Percentiles rank a stretch among this genome's conserved stretches.
Conservation (phyloP, 2,797 vertebrate genomes). For the Phylloscopus collybita region DNA sequence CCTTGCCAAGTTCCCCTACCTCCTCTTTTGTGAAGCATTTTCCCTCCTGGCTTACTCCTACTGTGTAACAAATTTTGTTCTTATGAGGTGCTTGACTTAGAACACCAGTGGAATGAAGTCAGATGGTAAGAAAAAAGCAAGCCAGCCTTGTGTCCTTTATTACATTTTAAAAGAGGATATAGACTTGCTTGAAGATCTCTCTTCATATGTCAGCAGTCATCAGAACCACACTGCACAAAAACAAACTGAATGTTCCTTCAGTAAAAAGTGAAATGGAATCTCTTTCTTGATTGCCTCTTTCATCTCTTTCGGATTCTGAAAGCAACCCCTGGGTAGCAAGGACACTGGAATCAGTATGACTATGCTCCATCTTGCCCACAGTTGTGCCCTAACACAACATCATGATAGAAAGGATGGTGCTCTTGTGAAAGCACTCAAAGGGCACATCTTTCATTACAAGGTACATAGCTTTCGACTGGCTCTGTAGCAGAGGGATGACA, state of each 20-base stretch:
- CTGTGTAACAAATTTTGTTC: background rate
- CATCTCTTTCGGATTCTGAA: constrained; percentile 26
- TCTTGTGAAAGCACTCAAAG: constrained; percentile 40
- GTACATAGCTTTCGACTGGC: background rate
- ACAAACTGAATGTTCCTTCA: constrained; percentile 6
- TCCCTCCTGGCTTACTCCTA: constrained; percentile 10
- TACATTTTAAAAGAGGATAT: background rate
- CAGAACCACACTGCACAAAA: constrained; percentile 33
- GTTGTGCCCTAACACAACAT: background rate
- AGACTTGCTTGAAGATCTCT: constrained; percentile 25
- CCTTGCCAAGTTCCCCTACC: constrained; percentile 35
- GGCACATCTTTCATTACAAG: constrained; percentile 40
- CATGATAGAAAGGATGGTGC: background rate
- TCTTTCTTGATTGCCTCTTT: constrained; percentile 60
- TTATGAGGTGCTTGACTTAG: background rate
- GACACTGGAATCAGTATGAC: background rate
- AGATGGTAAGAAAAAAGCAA: constrained; percentile 20
- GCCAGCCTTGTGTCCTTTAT: background rate
- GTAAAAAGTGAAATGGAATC: constrained; percentile 21
- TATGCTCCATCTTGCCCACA: constrained; percentile 20
- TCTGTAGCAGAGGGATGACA: constrained; percentile 9
- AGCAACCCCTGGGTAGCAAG: constrained; percentile 1
- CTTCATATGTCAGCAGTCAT: constrained; percentile 43
- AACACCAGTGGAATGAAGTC: background rate
- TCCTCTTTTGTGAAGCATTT: constrained; percentile 21